Evolutionary conservation across 2,888 invertebrate genomes (phyloP).

Genomic region (Patella caerulea): DNA sequence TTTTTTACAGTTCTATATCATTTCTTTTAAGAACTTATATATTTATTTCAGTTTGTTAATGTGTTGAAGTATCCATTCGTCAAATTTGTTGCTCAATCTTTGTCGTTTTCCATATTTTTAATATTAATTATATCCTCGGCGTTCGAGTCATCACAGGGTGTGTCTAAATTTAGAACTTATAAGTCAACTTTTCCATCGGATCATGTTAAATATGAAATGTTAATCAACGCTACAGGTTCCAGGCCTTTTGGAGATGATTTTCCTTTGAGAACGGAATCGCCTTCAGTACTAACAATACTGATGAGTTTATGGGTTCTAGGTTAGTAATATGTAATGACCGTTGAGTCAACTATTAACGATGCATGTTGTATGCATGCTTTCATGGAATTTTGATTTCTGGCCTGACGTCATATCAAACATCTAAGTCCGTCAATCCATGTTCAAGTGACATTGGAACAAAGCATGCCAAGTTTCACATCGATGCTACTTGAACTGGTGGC

Average conservation of each 20-base stretch:
- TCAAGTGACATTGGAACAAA: too few relatives aligned
- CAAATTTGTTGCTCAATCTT: conserved; percentile 66
- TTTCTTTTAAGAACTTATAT: too few relatives aligned
- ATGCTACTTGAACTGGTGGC: too few relatives aligned
- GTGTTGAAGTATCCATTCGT: conserved; percentile 65
- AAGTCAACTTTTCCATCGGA: conserved; percentile 33
- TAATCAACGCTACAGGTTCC: conserved; percentile 20
- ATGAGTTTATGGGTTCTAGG: conserved; percentile 60
- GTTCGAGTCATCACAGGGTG: conserved; percentile 46
- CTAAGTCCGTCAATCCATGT: too few relatives aligned
- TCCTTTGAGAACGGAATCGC: conserved; percentile 48
- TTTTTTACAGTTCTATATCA: too few relatives aligned
- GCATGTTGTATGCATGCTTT: too few relatives aligned
- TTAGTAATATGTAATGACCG: conserved; percentile 28
- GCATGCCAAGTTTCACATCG: too few relatives aligned
- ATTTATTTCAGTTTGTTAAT: conserved; percentile 48
- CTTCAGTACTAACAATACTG: conserved; percentile 52
- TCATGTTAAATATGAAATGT: conserved; percentile 27
- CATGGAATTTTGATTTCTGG: too few relatives aligned
- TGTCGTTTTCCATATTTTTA: conserved; percentile 65
- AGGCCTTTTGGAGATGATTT: conserved; percentile 49
- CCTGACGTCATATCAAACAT: too few relatives aligned
- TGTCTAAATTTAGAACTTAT: conserved; percentile 40
- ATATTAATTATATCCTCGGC: conserved; percentile 59
- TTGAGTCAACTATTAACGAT: fast-evolving